Percentiles rank a stretch among this genome's conserved stretches.
Evolutionary conservation across 2,888 invertebrate species (phyloP).

Genomic region (Papilio demoleus): DNA sequence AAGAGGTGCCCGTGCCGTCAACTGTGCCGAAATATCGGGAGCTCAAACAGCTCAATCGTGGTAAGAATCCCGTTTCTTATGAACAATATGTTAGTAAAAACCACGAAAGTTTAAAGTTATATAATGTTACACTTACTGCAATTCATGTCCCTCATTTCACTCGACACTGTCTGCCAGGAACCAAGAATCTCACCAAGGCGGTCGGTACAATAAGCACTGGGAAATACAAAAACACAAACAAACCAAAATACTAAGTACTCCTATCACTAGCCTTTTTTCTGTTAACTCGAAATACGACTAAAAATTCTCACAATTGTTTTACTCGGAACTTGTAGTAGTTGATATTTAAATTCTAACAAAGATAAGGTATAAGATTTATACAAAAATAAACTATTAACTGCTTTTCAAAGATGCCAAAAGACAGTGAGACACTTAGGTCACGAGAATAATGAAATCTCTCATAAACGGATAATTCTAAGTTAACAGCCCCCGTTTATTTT

Average conservation of each 20-base stretch:
- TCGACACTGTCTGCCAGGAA: slow-evolving; percentile 75
- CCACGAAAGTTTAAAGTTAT: too few relatives aligned
- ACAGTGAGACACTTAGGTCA: too few relatives aligned
- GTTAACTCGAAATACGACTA: background rate
- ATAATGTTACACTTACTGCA: slow-evolving; percentile 83
- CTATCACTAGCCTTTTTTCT: background rate
- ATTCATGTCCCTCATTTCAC: slow-evolving; percentile 69
- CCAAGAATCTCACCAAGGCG: slow-evolving; percentile 83
- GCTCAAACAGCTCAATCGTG: too few relatives aligned
- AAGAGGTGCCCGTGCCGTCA: too few relatives aligned
- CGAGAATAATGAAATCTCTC: too few relatives aligned
- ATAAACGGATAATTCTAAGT: too few relatives aligned
- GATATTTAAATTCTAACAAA: background rate
- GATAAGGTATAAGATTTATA: background rate
- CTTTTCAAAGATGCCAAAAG: background rate
- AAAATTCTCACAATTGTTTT: background rate
- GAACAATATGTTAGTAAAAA: too few relatives aligned
- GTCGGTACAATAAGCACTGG: slow-evolving; percentile 85
- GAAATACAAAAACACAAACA: slow-evolving; percentile 43
- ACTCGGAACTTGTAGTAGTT: background rate
- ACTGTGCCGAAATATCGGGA: too few relatives aligned
- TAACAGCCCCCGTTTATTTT: too few relatives aligned
- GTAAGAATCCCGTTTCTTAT: too few relatives aligned
- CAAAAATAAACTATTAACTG: background rate
- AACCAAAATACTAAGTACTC: background rate